Evolutionary conservation across 2,888 invertebrate species (phyloP).

Genomic region (Chalcosyrphus nemorum): DNA sequence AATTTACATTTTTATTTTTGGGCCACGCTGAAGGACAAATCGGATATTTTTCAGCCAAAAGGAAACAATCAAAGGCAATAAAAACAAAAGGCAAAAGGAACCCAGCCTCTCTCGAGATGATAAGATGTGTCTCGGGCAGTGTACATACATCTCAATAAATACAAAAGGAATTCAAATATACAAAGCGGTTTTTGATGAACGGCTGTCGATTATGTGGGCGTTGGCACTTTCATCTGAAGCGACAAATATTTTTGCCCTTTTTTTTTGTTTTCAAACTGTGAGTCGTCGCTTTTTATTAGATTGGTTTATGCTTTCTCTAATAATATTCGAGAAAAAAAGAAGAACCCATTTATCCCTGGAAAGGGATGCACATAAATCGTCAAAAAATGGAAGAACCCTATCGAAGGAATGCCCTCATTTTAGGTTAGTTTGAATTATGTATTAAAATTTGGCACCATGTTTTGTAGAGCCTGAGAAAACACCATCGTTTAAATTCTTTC

Average conservation of each 20-base stretch:
- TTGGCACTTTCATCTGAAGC: constrained; percentile 23
- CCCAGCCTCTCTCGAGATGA: not conserved
- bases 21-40: not conserved
- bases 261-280: not conserved
- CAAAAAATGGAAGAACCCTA: not conserved
- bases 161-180: constrained; percentile 15
- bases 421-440: not conserved
- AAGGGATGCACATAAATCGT: not conserved
- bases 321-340: not conserved
- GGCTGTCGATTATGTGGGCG: constrained; percentile 45
- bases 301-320: not conserved
- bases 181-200: constrained; percentile 56
- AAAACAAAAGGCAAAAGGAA: constrained; percentile 19
- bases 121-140: constrained; percentile 6
- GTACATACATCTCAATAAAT: not conserved
- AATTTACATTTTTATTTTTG: constrained; percentile 61
- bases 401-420: not conserved
- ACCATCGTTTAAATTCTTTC: not conserved
- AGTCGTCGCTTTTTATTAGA: constrained; percentile 7
- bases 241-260: not conserved
- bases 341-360: not conserved
- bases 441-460: not conserved
- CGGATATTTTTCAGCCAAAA: not conserved
- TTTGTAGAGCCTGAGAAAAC: not conserved
- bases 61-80: constrained; percentile 1